A percentile compares a stretch with the other conserved stretches of the same genome.
These are phyloP conservation scores for Prunella himalayana DNA, from an alignment of 2,113 vertebrate species.

Conservation along the genomic window DNA sequence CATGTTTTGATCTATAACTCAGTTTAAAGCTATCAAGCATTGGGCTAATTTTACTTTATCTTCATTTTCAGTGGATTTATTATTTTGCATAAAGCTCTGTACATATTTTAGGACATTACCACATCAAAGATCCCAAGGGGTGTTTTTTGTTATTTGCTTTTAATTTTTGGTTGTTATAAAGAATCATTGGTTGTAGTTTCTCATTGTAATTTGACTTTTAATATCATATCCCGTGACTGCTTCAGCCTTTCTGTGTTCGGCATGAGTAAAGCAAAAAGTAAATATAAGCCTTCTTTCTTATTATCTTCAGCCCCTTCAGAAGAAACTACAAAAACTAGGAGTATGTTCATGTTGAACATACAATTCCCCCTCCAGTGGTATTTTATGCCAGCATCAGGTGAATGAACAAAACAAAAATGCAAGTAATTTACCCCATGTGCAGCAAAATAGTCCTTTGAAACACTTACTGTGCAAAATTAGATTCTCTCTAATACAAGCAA, in stretches of 20 bases:
- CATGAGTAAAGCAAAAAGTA: slow-evolving; percentile 4
- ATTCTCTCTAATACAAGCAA: slow-evolving; percentile 20
- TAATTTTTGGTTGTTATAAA: slow-evolving; percentile 39
- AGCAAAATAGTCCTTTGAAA: slow-evolving; percentile 23
- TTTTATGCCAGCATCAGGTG: slow-evolving; percentile 40
- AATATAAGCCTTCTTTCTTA: slow-evolving; percentile 52
- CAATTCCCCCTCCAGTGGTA: not conserved
- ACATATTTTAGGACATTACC: not conserved
- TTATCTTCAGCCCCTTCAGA: slow-evolving; percentile 20
- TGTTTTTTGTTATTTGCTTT: slow-evolving; percentile 48
- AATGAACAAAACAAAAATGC: slow-evolving; percentile 36
- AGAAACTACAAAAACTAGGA: slow-evolving; percentile 19
- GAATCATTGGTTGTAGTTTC: not conserved
- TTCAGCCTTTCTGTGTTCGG: not conserved
- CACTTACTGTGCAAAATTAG: slow-evolving; percentile 35
- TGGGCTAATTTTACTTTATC: not conserved
- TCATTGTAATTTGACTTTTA: slow-evolving; percentile 42
- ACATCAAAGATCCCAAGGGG: not conserved
- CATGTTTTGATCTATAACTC: not conserved
- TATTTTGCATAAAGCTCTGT: not conserved
- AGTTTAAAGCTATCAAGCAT: not conserved
- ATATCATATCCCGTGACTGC: not conserved
- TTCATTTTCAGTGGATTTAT: not conserved
- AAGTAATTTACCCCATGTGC: slow-evolving; percentile 12
- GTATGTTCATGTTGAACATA: not conserved